phyloP scores from a whole-genome alignment of 1,140 invertebrate species.

The Camponotus floridanus region DNA sequence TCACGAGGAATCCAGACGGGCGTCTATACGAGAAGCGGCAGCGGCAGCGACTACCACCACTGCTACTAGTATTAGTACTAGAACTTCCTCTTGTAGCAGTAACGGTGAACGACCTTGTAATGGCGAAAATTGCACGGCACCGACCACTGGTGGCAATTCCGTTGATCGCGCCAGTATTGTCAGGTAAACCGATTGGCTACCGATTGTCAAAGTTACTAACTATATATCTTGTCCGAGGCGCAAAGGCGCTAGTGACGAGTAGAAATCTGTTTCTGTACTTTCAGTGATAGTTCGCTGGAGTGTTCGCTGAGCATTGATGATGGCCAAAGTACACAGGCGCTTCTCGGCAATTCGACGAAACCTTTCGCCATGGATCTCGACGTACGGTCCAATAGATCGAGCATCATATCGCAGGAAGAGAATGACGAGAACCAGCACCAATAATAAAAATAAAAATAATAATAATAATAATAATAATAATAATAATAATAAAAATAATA shows the following conservation, averaged over 20 bases:
- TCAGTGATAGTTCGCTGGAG: slow-evolving; percentile 87
- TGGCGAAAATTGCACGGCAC: slow-evolving; percentile 66
- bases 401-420: slow-evolving; percentile 86
- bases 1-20: slow-evolving; percentile 88
- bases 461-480: slow-evolving; percentile 45
- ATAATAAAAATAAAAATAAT: slow-evolving; percentile 67
- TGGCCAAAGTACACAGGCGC: slow-evolving; percentile 73
- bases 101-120: slow-evolving; percentile 71
- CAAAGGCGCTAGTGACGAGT: slow-evolving; percentile 80
- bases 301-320: slow-evolving; percentile 82
- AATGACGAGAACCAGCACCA: slow-evolving; percentile 79
- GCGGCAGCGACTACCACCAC: slow-evolving; percentile 13
- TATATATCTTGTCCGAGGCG: slow-evolving; percentile 44
- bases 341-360: slow-evolving; percentile 78
- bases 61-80: slow-evolving; percentile 33
- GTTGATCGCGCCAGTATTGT: slow-evolving; percentile 80
- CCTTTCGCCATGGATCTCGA: slow-evolving; percentile 87
- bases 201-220: slow-evolving; percentile 60
- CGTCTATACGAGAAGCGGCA: slow-evolving; percentile 77
- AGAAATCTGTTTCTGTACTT: slow-evolving; percentile 85
- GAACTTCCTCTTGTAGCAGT: slow-evolving; percentile 73
- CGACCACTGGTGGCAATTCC: slow-evolving; percentile 60
- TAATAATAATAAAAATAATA: slow-evolving; percentile 59
- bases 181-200: slow-evolving; percentile 80
- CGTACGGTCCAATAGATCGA: slow-evolving; percentile 87